Percentiles rank a stretch among this genome's conserved stretches.
These are phyloP conservation scores for Gymnocheta viridis DNA, from an alignment of 2,888 invertebrate genomes.

Conservation along the genomic window DNA sequence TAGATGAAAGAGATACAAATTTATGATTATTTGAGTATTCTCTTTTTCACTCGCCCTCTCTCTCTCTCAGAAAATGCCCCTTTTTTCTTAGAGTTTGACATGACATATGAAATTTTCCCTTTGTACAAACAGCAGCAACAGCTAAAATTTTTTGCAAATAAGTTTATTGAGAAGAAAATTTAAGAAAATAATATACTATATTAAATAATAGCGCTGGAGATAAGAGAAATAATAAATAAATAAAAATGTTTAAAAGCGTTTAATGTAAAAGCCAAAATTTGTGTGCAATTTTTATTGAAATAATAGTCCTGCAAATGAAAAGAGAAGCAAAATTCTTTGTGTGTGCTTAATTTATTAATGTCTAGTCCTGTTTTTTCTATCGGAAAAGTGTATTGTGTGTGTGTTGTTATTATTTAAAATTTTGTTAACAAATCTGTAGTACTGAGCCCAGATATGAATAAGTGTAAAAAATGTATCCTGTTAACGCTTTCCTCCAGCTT, in stretches of 20 bases:
- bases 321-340: slow-evolving; percentile 27
- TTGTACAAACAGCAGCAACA: slow-evolving; percentile 60
- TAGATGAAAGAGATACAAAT: slow-evolving; percentile 33
- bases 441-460: background rate
- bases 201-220: no score
- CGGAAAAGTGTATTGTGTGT: background rate
- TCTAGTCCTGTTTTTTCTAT: slow-evolving; percentile 46
- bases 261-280: background rate
- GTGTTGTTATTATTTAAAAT: slow-evolving; percentile 21
- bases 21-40: slow-evolving; percentile 17
- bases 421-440: background rate
- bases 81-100: slow-evolving; percentile 43
- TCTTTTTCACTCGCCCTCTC: background rate
- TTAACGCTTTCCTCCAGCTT: no score
- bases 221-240: background rate
- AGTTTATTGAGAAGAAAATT: background rate
- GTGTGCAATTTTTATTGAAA: background rate
- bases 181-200: background rate
- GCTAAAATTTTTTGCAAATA: slow-evolving; percentile 47
- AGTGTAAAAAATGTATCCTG: no score
- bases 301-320: background rate
- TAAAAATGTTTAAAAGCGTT: background rate
- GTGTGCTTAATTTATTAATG: slow-evolving; percentile 38
- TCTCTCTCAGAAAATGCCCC: background rate
- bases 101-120: slow-evolving; percentile 55